phyloP scores from a whole-genome alignment of 2,888 invertebrate genomes.

The Tortricodes alternella region DNA sequence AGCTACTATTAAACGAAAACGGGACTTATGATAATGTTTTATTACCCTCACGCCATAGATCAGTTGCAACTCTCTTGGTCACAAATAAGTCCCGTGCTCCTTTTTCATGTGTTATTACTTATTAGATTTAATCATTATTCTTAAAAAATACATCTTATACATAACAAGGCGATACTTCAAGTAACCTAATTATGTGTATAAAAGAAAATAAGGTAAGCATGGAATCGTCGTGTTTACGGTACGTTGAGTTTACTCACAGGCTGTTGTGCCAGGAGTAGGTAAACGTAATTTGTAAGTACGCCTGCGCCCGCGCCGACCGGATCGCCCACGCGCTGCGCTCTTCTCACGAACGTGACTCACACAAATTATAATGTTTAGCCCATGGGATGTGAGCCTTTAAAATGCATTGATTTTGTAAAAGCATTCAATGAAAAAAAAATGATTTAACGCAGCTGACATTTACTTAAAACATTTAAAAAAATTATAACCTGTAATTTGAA shows the following conservation, averaged over 20 bases:
- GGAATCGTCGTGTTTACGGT: constrained; percentile 19
- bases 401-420: constrained; percentile 19
- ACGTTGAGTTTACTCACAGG: constrained; percentile 31
- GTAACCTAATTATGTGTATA: too few relatives aligned
- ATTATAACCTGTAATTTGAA: too few relatives aligned
- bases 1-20: too few relatives aligned
- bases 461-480: too few relatives aligned
- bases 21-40: too few relatives aligned
- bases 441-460: too few relatives aligned
- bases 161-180: background rate
- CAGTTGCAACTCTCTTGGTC: too few relatives aligned
- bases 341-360: constrained; percentile 68
- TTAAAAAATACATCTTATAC: too few relatives aligned
- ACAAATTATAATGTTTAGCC: constrained; percentile 52
- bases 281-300: constrained; percentile 70
- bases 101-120: too few relatives aligned
- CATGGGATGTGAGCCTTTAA: background rate
- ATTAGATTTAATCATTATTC: too few relatives aligned
- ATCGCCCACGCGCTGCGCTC: constrained; percentile 62
- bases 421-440: background rate
- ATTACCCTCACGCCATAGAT: too few relatives aligned
- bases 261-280: constrained; percentile 50
- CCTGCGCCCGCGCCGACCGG: constrained; percentile 51
- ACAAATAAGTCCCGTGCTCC: too few relatives aligned
- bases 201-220: background rate